Percentiles rank a stretch among this genome's conserved stretches.
phyloP scores from a whole-genome alignment of 2,113 vertebrate species.

The Corythoichthys haematopterus region DNA sequence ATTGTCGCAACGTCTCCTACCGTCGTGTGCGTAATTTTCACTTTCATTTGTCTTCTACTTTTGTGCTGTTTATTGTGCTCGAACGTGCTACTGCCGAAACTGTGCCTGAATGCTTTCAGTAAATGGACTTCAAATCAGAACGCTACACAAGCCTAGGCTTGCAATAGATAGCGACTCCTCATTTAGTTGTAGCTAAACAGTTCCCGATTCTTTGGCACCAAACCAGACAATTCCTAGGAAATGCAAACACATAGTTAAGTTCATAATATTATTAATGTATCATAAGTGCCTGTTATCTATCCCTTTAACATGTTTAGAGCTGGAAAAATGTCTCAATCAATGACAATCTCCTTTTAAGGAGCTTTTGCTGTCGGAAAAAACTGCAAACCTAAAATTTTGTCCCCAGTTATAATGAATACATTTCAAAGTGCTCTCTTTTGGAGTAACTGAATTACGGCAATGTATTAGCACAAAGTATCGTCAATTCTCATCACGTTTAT shows the following conservation, averaged over 20 bases:
- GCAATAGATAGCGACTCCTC: not conserved
- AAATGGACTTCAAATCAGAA: not conserved
- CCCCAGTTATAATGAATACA: conserved; percentile 49
- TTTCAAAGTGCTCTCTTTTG: conserved; percentile 68
- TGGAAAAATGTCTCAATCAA: conserved; percentile 18
- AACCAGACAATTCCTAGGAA: conserved; percentile 44
- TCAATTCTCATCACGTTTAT: conserved; percentile 45
- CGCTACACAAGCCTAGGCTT: not conserved
- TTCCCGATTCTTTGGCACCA: not conserved
- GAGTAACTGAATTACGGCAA: conserved; percentile 13
- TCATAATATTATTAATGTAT: conserved; percentile 45
- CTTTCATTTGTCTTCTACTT: not conserved
- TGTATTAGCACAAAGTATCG: conserved; percentile 47
- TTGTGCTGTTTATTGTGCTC: not conserved
- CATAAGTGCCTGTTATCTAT: conserved; percentile 79
- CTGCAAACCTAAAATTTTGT: not conserved
- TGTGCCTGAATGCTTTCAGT: not conserved
- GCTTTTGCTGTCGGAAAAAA: not conserved
- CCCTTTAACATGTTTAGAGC: conserved; percentile 73
- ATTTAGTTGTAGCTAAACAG: not conserved
- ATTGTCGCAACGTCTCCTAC: not conserved
- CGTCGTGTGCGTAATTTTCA: not conserved
- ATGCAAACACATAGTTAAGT: conserved; percentile 28
- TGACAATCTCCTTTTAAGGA: conserved; percentile 27
- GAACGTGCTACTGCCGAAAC: not conserved